These are phyloP conservation scores for Aleiodes leptofemur DNA, from an alignment of 2,888 invertebrate genomes.

Conservation along the genomic window DNA sequence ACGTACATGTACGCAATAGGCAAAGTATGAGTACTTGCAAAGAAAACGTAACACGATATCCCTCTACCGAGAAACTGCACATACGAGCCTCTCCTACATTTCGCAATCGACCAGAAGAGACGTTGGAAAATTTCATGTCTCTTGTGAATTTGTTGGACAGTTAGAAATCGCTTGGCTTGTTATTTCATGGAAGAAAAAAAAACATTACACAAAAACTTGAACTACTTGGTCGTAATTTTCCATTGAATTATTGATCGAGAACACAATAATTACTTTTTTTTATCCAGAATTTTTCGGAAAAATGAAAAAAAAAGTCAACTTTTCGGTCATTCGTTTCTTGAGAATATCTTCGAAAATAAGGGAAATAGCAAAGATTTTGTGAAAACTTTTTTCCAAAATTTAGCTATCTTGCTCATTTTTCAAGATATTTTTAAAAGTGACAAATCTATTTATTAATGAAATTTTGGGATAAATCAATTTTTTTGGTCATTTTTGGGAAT, in stretches of 20 bases:
- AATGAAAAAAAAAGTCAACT: too few relatives aligned
- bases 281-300: too few relatives aligned
- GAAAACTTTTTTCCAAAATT: too few relatives aligned
- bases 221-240: not conserved
- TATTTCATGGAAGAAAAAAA: not conserved
- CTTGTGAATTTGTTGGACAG: conserved; percentile 1
- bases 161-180: conserved; percentile 8
- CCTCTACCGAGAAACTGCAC: not conserved
- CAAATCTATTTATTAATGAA: too few relatives aligned
- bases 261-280: too few relatives aligned
- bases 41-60: conserved; percentile 37
- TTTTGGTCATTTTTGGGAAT: too few relatives aligned
- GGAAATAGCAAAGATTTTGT: too few relatives aligned
- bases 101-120: conserved; percentile 26
- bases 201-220: conserved; percentile 1
- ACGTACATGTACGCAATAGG: conserved; percentile 26
- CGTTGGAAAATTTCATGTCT: conserved; percentile 1
- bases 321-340: not conserved
- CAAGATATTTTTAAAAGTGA: too few relatives aligned
- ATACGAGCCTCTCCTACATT: conserved; percentile 24
- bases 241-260: too few relatives aligned
- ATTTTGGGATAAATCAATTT: too few relatives aligned
- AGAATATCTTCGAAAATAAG: not conserved
- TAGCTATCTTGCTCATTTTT: too few relatives aligned
- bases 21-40: conserved; percentile 1